Conservation (phyloP, 2,797 vertebrate species). For the Scolopax rusticola region DNA sequence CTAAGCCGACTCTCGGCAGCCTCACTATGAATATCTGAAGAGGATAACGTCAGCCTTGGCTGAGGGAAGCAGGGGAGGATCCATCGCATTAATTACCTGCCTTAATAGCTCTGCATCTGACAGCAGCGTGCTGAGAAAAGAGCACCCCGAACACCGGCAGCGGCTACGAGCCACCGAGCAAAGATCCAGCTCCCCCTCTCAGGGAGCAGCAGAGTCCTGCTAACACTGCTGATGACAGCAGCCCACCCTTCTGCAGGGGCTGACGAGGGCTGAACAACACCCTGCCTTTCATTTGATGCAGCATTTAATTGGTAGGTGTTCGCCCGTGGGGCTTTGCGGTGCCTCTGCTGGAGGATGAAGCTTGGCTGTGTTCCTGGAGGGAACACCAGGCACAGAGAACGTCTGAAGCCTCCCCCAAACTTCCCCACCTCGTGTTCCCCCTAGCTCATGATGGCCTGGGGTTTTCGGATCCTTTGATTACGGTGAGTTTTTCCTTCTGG, state of each 20-base stretch:
- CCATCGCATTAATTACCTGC: neutral
- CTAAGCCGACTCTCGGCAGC: neutral
- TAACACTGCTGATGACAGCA: fast-evolving
- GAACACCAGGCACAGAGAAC: neutral
- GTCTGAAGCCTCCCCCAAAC: neutral
- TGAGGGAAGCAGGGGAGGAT: neutral
- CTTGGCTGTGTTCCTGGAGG: neutral
- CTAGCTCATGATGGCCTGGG: neutral
- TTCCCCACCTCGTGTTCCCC: neutral
- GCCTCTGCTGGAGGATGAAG: neutral
- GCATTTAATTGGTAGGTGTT: neutral
- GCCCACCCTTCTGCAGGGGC: neutral
- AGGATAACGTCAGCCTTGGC: neutral
- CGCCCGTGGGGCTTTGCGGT: fast-evolving
- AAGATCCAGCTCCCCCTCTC: neutral
- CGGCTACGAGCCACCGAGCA: neutral
- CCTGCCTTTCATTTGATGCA: fast-evolving
- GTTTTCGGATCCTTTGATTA: neutral
- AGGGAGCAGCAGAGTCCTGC: neutral
- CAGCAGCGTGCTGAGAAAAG: neutral
- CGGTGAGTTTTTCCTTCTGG: neutral
- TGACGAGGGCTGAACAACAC: neutral
- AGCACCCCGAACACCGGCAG: neutral
- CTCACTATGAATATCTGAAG: neutral
- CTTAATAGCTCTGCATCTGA: neutral